A percentile compares a stretch with the other conserved stretches of the same genome.
Conservation (phyloP, 2,113 vertebrate species). For the Nyctereutes procyonoides region DNA sequence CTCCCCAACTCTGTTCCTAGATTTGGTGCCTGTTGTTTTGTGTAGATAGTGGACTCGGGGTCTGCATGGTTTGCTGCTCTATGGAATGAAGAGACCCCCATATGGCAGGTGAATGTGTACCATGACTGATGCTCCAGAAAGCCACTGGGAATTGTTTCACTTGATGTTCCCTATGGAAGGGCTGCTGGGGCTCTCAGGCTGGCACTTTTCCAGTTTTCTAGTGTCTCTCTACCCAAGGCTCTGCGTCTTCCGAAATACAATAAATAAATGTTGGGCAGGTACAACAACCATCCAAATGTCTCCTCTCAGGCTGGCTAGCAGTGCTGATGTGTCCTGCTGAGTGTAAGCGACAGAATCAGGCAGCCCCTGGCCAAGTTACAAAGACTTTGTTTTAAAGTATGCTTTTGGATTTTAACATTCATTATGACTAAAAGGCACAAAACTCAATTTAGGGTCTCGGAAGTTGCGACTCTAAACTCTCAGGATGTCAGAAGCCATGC, state of each 20-base stretch:
- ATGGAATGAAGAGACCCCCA: not conserved
- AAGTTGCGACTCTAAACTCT: constrained; percentile 5
- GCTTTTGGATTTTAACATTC: constrained; percentile 42
- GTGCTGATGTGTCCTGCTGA: not conserved
- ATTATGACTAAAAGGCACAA: constrained; percentile 69
- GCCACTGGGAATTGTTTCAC: not conserved
- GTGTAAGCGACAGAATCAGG: not conserved
- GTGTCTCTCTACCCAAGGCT: not conserved
- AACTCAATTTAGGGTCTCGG: constrained; percentile 28
- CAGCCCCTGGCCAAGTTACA: not conserved
- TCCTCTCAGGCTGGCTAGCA: not conserved
- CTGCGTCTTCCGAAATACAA: not conserved
- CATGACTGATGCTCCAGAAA: not conserved
- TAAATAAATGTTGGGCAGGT: not conserved
- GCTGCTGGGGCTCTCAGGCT: not conserved
- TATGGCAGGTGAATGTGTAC: not conserved
- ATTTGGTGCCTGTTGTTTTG: not conserved
- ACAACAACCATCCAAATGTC: fast-evolving
- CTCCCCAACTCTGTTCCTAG: not conserved
- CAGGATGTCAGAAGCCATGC: constrained; percentile 35
- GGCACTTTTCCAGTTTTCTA: not conserved
- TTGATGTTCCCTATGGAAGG: not conserved
- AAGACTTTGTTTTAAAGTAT: constrained; percentile 70
- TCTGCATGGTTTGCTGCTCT: not conserved
- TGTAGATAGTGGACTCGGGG: not conserved